Conservation (phyloP, 2,113 vertebrate genomes). For the Meleagris gallopavo region DNA sequence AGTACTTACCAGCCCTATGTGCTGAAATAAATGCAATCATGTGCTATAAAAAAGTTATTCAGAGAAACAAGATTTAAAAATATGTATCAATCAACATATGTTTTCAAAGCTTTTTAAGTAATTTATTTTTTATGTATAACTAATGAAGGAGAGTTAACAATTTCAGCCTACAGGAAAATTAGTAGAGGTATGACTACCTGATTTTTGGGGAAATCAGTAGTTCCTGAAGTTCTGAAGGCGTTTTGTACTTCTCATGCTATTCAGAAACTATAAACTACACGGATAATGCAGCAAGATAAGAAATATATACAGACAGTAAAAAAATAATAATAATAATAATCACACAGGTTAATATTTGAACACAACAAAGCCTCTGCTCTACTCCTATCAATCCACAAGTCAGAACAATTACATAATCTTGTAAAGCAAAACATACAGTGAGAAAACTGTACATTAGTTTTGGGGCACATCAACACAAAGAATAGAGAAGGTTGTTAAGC, state of each 20-base stretch:
- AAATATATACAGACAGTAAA: not conserved
- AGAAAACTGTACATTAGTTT: not conserved
- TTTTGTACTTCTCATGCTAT: not conserved
- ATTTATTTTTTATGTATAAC: not conserved
- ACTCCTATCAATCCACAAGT: not conserved
- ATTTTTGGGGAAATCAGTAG: not conserved
- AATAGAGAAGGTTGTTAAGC: not conserved
- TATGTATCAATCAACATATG: not conserved
- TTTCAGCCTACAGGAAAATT: not conserved
- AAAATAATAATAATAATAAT: not conserved
- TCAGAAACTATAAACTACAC: not conserved
- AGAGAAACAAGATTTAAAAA: not conserved
- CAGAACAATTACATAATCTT: not conserved
- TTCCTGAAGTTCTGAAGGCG: not conserved
- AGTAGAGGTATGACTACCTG: not conserved
- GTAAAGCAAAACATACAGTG: not conserved
- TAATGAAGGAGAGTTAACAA: not conserved
- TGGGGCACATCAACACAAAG: fast-evolving
- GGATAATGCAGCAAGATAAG: not conserved
- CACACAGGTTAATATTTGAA: not conserved
- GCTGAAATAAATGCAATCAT: not conserved
- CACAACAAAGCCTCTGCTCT: not conserved
- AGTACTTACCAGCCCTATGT: fast-evolving
- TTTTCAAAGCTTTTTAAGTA: not conserved
- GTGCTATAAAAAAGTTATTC: not conserved